A percentile compares a stretch with the other conserved stretches of the same genome.
These are phyloP conservation scores for Lysandra bellargus DNA, from an alignment of 2,888 invertebrate genomes.

Conservation along the genomic window DNA sequence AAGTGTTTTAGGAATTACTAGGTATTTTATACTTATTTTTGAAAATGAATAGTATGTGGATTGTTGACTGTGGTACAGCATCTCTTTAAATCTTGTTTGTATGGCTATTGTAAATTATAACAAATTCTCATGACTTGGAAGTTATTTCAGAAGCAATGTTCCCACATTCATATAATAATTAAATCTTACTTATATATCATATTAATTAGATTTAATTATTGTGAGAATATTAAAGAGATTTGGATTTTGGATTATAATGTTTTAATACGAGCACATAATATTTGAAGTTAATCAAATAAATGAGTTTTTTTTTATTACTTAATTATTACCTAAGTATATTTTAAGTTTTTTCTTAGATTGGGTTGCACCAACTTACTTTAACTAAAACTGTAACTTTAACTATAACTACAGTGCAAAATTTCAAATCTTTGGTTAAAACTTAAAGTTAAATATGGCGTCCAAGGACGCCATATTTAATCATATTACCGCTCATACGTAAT, in stretches of 20 bases:
- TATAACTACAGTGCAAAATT: too few relatives aligned
- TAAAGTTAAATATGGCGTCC: too few relatives aligned
- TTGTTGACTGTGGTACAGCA: background rate
- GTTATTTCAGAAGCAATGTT: background rate
- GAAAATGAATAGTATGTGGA: background rate
- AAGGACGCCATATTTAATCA: too few relatives aligned
- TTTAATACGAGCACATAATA: background rate
- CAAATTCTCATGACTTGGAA: background rate
- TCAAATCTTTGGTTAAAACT: too few relatives aligned
- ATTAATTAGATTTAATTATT: background rate
- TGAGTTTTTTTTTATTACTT: too few relatives aligned
- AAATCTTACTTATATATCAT: background rate
- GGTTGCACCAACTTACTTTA: too few relatives aligned
- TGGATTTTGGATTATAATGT: background rate
- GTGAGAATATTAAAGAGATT: constrained; percentile 1
- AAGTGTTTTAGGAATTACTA: background rate
- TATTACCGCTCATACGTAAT: too few relatives aligned
- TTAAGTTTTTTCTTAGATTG: too few relatives aligned
- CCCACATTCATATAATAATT: constrained; percentile 7
- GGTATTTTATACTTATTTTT: background rate
- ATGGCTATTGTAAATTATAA: background rate
- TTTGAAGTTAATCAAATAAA: too few relatives aligned
- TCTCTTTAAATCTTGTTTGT: background rate
- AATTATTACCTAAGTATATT: too few relatives aligned
- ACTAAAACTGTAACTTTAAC: too few relatives aligned